Evolutionary conservation across 1,140 invertebrate genomes (phyloP).

Genomic region (Nephotettix cincticeps): DNA sequence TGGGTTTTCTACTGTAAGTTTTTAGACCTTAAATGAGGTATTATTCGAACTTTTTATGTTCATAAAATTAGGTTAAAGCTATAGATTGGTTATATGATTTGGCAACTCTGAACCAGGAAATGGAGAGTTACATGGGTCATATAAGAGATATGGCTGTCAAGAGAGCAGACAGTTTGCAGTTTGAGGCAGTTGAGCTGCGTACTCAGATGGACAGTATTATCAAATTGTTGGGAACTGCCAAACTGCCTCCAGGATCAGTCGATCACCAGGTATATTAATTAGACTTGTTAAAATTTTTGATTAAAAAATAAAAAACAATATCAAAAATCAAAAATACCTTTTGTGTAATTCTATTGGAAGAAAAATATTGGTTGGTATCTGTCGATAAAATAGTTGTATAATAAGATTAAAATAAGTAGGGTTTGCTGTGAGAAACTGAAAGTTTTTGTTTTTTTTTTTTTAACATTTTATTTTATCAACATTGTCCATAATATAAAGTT

Average conservation of each 20-base stretch:
- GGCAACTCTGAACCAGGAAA: conserved; percentile 42
- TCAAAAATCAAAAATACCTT: no score
- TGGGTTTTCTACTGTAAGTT: background rate
- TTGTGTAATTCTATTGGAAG: no score
- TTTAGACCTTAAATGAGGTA: background rate
- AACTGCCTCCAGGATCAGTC: background rate
- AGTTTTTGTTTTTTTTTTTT: no score
- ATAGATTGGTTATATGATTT: background rate
- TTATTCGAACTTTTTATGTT: background rate
- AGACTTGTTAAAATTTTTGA: no score
- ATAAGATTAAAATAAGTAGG: no score
- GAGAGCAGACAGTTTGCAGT: conserved; percentile 44
- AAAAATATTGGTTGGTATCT: no score
- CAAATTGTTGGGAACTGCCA: conserved; percentile 25
- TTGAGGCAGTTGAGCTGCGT: conserved; percentile 40
- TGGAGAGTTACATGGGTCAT: conserved; percentile 47
- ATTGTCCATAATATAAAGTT: no score
- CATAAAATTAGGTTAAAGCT: background rate
- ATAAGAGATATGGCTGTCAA: conserved; percentile 44
- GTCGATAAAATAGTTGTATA: no score
- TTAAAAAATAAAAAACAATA: no score
- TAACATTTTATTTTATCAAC: no score
- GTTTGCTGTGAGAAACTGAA: no score
- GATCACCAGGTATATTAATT: conserved; percentile 22
- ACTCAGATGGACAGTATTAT: conserved; percentile 37